These are phyloP conservation scores for Thalassoma bifasciatum DNA, from an alignment of 2,113 vertebrate genomes.

Conservation along the genomic window DNA sequence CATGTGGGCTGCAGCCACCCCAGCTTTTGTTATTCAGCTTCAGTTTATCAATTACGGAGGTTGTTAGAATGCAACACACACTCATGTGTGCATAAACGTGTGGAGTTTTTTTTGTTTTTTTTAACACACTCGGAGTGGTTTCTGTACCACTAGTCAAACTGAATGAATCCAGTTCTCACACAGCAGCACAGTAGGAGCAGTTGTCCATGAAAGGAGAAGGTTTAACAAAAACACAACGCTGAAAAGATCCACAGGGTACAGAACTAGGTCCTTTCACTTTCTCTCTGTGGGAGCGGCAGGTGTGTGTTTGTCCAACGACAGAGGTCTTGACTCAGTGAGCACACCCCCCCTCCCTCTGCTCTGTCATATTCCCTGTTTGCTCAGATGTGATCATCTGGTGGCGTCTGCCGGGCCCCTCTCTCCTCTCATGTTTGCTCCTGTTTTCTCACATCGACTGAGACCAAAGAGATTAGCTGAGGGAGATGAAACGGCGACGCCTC, in stretches of 20 bases:
- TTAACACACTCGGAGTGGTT: constrained; percentile 26
- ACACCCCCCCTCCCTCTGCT: constrained; percentile 12
- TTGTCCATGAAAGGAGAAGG: constrained; percentile 38
- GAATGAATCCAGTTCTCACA: constrained; percentile 62
- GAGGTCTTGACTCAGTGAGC: constrained; percentile 27
- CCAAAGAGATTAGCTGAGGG: constrained; percentile 65
- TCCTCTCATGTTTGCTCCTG: constrained; percentile 39
- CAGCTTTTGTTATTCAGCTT: constrained; percentile 53
- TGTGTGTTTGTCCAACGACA: constrained; percentile 18
- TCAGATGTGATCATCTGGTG: constrained; percentile 35
- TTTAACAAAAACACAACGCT: constrained; percentile 45
- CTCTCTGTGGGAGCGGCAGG: constrained; percentile 55
- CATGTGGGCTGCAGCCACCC: constrained; percentile 37
- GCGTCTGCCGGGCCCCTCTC: constrained; percentile 21
- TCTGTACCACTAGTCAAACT: constrained; percentile 68
- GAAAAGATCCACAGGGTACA: constrained; percentile 65
- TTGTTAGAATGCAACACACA: constrained; percentile 36
- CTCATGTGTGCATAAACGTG: constrained; percentile 9
- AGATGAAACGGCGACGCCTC: constrained; percentile 54
- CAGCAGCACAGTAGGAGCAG: constrained; percentile 61
- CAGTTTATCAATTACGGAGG: constrained; percentile 51
- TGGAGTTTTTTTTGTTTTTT: neutral
- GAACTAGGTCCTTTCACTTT: constrained; percentile 55
- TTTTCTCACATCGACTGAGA: constrained; percentile 59
- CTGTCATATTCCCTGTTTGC: constrained; percentile 28